These are phyloP conservation scores for Sardinella longiceps DNA, from an alignment of 2,797 vertebrate genomes.

Conservation along the genomic window DNA sequence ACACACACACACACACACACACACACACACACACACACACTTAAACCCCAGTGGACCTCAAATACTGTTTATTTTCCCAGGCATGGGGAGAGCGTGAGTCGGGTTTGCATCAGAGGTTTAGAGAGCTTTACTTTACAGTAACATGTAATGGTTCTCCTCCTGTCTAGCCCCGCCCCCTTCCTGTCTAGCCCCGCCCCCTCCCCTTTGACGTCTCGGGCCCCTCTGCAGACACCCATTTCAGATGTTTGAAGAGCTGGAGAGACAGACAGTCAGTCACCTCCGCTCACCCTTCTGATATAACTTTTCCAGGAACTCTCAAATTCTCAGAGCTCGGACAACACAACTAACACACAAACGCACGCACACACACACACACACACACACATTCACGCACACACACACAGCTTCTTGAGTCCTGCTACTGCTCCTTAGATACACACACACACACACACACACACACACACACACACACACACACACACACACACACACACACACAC, in stretches of 20 bases:
- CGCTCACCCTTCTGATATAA: neutral
- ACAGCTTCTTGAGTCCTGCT: neutral
- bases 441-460: too few relatives aligned
- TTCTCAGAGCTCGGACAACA: neutral
- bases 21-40: neutral
- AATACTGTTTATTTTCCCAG: conserved; percentile 29
- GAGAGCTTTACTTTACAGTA: neutral
- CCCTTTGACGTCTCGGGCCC: neutral
- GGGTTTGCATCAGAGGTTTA: neutral
- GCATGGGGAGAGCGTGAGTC: conserved; percentile 1
- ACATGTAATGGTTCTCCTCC: neutral
- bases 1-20: neutral
- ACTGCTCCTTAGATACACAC: too few relatives aligned
- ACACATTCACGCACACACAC: neutral
- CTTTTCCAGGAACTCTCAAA: neutral
- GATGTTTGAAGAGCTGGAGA: neutral
- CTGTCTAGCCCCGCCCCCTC: neutral
- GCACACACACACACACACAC: conserved; percentile 12
- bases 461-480: too few relatives aligned
- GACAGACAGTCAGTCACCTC: neutral
- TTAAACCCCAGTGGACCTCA: neutral
- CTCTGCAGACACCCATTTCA: neutral
- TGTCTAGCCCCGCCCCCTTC: neutral
- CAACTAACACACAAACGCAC: neutral
- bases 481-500: neutral